Evolutionary conservation across 1,140 invertebrate genomes (phyloP).

Genomic region (Apis cerana): DNA sequence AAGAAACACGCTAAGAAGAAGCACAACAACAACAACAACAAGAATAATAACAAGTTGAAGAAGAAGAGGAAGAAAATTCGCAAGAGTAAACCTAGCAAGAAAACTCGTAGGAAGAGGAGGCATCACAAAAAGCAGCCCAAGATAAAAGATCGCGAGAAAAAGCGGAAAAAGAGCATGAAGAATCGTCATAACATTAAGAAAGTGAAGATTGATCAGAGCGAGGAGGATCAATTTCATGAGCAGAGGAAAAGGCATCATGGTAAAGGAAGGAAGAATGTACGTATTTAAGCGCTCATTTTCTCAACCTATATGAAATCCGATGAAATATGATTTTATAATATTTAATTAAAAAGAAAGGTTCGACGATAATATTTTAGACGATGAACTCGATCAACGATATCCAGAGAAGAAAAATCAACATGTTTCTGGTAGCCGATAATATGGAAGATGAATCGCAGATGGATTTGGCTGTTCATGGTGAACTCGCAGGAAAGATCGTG

Average conservation of each 20-base stretch:
- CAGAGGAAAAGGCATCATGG: not conserved
- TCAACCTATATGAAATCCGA: too few relatives aligned
- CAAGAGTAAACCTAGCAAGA: not conserved
- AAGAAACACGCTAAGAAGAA: slow-evolving; percentile 16
- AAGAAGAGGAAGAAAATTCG: slow-evolving; percentile 4
- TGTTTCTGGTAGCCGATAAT: slow-evolving; percentile 61
- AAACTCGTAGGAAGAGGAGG: not conserved
- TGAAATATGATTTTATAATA: not conserved
- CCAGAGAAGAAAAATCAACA: slow-evolving; percentile 39
- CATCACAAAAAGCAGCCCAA: slow-evolving; percentile 20
- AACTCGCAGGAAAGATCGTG: slow-evolving; percentile 69
- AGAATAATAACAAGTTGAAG: not conserved
- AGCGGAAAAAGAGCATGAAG: not conserved
- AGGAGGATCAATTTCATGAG: not conserved
- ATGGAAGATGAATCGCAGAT: slow-evolving; percentile 67
- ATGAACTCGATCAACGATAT: slow-evolving; percentile 34
- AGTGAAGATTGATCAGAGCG: not conserved
- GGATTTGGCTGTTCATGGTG: slow-evolving; percentile 63
- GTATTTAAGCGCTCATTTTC: slow-evolving; percentile 1
- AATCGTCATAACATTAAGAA: slow-evolving; percentile 37
- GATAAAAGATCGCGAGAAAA: not conserved
- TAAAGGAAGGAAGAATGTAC: slow-evolving; percentile 39
- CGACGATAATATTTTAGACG: slow-evolving; percentile 50
- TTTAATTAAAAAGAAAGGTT: slow-evolving; percentile 38
- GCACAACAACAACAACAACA: not conserved